Percentiles rank a stretch among this genome's conserved stretches.
Evolutionary conservation across 2,113 vertebrate species (phyloP).

Genomic region (Atherinomorus stipes): DNA sequence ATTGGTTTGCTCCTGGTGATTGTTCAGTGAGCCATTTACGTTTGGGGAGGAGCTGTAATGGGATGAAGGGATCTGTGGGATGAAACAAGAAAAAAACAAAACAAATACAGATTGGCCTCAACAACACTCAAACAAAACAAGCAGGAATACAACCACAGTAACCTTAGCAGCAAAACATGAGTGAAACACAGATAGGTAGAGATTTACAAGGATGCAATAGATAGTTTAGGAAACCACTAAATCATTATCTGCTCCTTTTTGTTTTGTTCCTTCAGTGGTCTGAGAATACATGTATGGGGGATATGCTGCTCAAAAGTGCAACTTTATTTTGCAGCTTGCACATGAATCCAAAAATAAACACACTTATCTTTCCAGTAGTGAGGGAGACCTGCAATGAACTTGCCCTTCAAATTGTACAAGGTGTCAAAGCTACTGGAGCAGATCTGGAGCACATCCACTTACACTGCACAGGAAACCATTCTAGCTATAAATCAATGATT

Average conservation of each 20-base stretch:
- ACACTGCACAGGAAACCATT: constrained; percentile 22
- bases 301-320: neutral
- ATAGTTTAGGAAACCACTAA: too few relatives aligned
- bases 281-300: too few relatives aligned
- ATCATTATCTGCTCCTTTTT: too few relatives aligned
- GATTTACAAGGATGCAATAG: neutral
- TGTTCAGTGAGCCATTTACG: constrained; percentile 82
- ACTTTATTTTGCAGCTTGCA: neutral
- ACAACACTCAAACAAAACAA: constrained; percentile 7
- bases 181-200: neutral
- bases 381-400: neutral
- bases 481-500: constrained; percentile 47
- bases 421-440: constrained; percentile 9
- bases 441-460: constrained; percentile 24
- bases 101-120: constrained; percentile 1
- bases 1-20: constrained; percentile 81
- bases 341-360: neutral
- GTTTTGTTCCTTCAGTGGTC: too few relatives aligned
- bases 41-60: constrained; percentile 86
- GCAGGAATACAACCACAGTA: neutral
- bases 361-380: too few relatives aligned
- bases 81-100: constrained; percentile 30
- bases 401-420: constrained; percentile 13
- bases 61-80: constrained; percentile 81
- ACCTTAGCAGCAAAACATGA: constrained; percentile 21